Base-by-base conservation (phyloP, 2,113 vertebrate species). In the Electrona antarctica region DNA sequence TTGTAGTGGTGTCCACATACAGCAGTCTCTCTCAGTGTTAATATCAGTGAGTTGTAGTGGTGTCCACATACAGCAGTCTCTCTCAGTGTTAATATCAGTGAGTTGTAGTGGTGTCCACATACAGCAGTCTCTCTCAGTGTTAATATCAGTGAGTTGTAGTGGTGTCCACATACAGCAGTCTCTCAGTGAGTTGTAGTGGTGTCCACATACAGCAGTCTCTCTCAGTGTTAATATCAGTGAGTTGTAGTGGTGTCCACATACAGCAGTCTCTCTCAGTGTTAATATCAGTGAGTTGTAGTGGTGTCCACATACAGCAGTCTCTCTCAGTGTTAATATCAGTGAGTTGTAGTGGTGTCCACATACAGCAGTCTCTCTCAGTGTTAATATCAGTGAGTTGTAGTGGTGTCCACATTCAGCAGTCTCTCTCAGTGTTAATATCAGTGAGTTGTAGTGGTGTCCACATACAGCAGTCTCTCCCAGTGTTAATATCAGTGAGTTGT, bases 11-110 rank as follows among this genome's bases (percentile, higher is more conserved):
- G 4, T 33, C 29, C 29, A 33, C 29, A 33, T 4, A 33, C 60
- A n/a, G n/a, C n/a, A n/a, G n/a, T n/a, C n/a, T n/a, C n/a, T 21
- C 65, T 29, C n/a, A n/a, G 41, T 54, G 54, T 67, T 65, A 69
- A 76, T 85, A 84, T 85, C 79, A 73, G 57, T 60, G 72, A 80
- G 64, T 71, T 69, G 74, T 81, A 80, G 86, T 82, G 76, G 85
- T 75, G 85, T 74, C 63, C 71, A 76, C 71, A 80, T 51, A 55
- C 69, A 64, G 50, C n/a, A 14, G 65, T 68, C 77, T 66, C 21
- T 21, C 65, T 29, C n/a, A n/a, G 41, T 54, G 54, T 67, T 65
- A 69, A 76, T 85, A 84, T 85, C 79, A 73, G 57, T 60, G 72
- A 80, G 64, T 71, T 69, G 74, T 81, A 80, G 86, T 82, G 76